A percentile compares a stretch with the other conserved stretches of the same genome.
phyloP scores from a whole-genome alignment of 2,797 vertebrate genomes.

The Coccyzus lansbergi region DNA sequence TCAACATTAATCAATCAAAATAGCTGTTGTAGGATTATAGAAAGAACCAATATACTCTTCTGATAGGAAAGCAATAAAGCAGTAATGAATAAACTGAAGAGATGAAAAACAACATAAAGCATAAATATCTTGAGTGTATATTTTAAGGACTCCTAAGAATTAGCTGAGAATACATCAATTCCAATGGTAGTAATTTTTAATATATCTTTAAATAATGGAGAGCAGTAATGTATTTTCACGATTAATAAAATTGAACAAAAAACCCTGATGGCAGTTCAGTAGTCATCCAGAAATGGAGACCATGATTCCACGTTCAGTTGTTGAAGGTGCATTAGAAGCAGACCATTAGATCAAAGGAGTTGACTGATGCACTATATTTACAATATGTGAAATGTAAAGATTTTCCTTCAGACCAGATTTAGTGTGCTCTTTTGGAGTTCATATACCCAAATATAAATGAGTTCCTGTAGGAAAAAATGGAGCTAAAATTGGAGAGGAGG shows the following conservation, averaged over 20 bases:
- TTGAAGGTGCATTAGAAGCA: not conserved
- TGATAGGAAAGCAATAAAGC: not conserved
- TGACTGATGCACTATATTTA: not conserved
- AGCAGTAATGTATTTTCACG: not conserved
- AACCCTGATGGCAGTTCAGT: not conserved
- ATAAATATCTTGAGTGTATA: not conserved
- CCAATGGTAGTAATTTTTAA: not conserved
- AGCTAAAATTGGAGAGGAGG: not conserved
- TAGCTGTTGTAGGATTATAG: not conserved
- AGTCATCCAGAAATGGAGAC: not conserved
- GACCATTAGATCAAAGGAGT: not conserved
- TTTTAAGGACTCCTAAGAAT: not conserved
- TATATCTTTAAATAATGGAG: not conserved
- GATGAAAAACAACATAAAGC: not conserved
- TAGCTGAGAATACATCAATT: not conserved
- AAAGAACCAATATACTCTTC: not conserved
- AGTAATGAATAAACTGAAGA: not conserved
- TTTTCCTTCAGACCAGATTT: not conserved
- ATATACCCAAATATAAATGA: not conserved
- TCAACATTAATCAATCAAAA: not conserved
- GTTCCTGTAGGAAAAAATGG: not conserved
- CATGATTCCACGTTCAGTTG: not conserved
- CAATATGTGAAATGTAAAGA: not conserved
- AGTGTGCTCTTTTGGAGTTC: not conserved
- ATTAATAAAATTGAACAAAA: not conserved